Conservation (phyloP, 2,797 vertebrate genomes). For the Iguana delicatissima region DNA sequence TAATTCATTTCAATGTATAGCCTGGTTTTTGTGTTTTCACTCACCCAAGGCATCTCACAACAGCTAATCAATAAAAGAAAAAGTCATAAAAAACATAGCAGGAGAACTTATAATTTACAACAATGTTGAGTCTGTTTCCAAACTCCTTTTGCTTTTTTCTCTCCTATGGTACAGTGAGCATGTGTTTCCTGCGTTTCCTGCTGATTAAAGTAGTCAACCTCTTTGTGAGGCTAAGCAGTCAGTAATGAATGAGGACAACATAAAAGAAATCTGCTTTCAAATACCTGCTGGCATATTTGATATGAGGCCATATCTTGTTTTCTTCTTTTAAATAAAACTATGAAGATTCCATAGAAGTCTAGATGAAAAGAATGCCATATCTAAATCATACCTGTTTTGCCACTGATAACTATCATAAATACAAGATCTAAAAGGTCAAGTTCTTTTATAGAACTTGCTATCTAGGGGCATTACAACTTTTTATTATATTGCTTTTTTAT, state of each 20-base stretch:
- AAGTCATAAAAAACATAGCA: background rate
- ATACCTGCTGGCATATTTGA: no score
- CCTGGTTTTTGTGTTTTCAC: no score
- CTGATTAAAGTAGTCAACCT: background rate
- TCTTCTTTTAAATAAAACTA: background rate
- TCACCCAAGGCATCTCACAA: no score
- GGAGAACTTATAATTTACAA: background rate
- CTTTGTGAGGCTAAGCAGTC: background rate
- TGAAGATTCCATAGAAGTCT: background rate
- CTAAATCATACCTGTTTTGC: background rate
- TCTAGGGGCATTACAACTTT: background rate
- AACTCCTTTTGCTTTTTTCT: background rate
- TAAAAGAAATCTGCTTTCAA: background rate
- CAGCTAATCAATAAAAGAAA: no score
- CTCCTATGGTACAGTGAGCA: background rate
- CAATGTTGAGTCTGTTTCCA: background rate
- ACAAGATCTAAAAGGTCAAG: background rate
- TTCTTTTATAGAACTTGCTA: conserved; percentile 2
- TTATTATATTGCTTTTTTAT: background rate
- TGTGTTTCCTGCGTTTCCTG: background rate
- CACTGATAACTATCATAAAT: background rate
- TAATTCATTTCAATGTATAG: no score
- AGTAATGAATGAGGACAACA: background rate
- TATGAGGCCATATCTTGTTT: background rate
- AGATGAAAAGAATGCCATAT: background rate